These are phyloP conservation scores for Oegoconia quadripuncta DNA, from an alignment of 2,888 invertebrate genomes.

Conservation along the genomic window DNA sequence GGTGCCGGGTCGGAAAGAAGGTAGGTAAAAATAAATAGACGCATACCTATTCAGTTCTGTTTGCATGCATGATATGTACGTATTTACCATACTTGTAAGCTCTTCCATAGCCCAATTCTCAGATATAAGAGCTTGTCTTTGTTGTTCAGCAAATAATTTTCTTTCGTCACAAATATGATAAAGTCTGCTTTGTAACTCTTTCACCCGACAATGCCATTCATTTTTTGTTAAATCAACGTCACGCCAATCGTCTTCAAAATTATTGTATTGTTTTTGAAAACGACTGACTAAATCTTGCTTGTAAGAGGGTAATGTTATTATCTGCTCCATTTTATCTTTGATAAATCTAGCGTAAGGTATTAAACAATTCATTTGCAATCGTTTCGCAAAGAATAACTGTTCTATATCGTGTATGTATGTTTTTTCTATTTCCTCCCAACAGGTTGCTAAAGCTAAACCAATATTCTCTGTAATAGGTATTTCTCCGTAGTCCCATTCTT, in stretches of 20 bases:
- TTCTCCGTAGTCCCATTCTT: slow-evolving; percentile 68
- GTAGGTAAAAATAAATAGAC: no score
- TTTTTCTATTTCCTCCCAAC: slow-evolving; percentile 75
- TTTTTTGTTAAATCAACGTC: slow-evolving; percentile 77
- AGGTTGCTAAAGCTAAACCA: slow-evolving; percentile 57
- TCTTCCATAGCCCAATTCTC: slow-evolving; percentile 80
- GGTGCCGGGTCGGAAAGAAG: no score
- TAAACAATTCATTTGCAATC: slow-evolving; percentile 74
- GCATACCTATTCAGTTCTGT: slow-evolving; percentile 80
- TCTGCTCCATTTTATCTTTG: slow-evolving; percentile 73
- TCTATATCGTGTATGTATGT: slow-evolving; percentile 73
- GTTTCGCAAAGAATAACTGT: slow-evolving; percentile 77
- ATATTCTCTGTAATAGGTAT: slow-evolving; percentile 53
- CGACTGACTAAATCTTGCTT: slow-evolving; percentile 76
- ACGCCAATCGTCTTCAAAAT: slow-evolving; percentile 78
- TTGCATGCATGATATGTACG: slow-evolving; percentile 78
- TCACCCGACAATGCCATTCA: slow-evolving; percentile 80
- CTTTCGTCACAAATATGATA: slow-evolving; percentile 78
- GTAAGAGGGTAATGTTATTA: slow-evolving; percentile 75
- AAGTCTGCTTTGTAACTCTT: slow-evolving; percentile 70
- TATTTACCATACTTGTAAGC: slow-evolving; percentile 73
- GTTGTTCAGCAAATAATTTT: slow-evolving; percentile 73
- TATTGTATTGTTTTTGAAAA: slow-evolving; percentile 81
- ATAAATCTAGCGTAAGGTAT: slow-evolving; percentile 78
- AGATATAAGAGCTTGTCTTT: slow-evolving; percentile 68